Conservation (phyloP, 2,888 invertebrate genomes). For the Cephus nigrinus region DNA sequence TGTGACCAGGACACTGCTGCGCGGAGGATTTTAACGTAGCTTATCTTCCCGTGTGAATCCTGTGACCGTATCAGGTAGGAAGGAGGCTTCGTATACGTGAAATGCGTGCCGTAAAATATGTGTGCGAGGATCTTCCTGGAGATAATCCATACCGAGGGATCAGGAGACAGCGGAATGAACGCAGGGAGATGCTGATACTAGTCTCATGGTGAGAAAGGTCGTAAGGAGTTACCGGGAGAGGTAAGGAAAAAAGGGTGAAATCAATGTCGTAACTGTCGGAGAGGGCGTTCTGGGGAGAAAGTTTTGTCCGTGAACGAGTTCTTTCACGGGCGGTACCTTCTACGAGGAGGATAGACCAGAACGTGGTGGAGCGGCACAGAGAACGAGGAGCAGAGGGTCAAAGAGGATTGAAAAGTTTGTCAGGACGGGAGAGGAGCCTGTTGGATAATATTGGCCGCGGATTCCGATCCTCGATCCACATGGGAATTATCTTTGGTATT, state of each 20-base stretch:
- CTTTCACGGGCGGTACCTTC: background rate
- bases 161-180: background rate
- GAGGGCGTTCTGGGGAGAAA: constrained; percentile 32
- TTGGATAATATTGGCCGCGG: background rate
- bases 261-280: constrained; percentile 35
- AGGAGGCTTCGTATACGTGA: background rate
- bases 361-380: background rate
- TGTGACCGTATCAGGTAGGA: background rate
- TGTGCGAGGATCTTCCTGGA: background rate
- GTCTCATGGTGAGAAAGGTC: background rate
- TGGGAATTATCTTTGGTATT: background rate
- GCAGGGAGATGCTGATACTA: background rate
- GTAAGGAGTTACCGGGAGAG: background rate
- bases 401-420: background rate
- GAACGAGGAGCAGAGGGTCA: background rate
- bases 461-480: background rate
- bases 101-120: background rate
- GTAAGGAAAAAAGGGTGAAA: constrained; percentile 30
- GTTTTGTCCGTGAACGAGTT: constrained; percentile 3
- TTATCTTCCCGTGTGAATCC: background rate
- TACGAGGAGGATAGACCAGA: background rate
- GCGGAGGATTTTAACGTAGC: background rate
- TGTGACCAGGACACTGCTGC: background rate
- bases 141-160: background rate
- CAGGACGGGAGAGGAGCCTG: background rate